A percentile compares a stretch with the other conserved stretches of the same genome.
These are phyloP conservation scores for Hemicrepidius hirtus DNA, from an alignment of 2,888 invertebrate genomes.

Conservation along the genomic window DNA sequence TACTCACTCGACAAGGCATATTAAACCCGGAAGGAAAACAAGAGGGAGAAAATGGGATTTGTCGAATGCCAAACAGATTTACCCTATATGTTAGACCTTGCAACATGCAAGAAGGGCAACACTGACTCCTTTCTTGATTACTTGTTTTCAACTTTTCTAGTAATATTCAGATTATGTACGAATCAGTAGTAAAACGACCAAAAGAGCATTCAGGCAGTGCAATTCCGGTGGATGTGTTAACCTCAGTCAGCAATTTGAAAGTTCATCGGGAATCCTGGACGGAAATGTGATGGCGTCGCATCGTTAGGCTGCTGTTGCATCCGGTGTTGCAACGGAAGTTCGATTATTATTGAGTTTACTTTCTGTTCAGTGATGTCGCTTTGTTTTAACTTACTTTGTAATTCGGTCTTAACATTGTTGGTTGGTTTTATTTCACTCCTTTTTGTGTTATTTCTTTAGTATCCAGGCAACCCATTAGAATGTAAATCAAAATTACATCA, in stretches of 20 bases:
- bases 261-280: constrained; percentile 42
- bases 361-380: constrained; percentile 29
- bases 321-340: constrained; percentile 52
- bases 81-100: neutral
- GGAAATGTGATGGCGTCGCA: constrained; percentile 50
- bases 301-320: constrained; percentile 52
- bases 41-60: constrained; percentile 7
- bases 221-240: constrained; percentile 33
- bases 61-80: neutral
- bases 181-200: neutral
- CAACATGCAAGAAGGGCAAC: neutral
- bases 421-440: too few species aligned
- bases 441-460: too few species aligned
- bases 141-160: neutral
- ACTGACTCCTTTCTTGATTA: neutral
- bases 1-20: neutral
- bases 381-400: constrained; percentile 23
- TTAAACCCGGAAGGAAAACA: constrained; percentile 13
- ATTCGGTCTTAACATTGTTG: too few species aligned
- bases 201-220: constrained; percentile 5
- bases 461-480: too few species aligned
- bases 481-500: too few species aligned
- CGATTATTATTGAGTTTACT: constrained; percentile 53
- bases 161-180: constrained; percentile 14
- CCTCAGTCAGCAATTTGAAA: constrained; percentile 42